A percentile compares a stretch with the other conserved stretches of the same genome.
Conservation (phyloP, 2,113 vertebrate genomes). For the Crocuta crocuta region DNA sequence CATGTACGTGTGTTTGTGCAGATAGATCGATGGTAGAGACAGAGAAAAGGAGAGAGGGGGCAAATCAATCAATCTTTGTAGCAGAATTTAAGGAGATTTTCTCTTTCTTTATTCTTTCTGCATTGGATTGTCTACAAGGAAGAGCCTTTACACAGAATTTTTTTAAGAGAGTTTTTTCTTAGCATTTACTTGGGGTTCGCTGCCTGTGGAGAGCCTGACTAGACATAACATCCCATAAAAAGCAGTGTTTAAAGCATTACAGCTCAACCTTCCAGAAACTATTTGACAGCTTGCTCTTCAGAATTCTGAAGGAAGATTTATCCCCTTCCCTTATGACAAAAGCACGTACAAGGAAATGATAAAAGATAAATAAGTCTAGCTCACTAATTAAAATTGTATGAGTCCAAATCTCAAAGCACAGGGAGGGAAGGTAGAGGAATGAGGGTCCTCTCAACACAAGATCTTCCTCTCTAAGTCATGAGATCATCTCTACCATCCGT, state of each 20-base stretch:
- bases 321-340: background rate
- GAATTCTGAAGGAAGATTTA: slow-evolving; percentile 13
- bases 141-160: slow-evolving; percentile 15
- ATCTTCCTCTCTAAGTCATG: background rate
- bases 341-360: background rate
- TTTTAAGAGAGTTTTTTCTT: slow-evolving; percentile 17
- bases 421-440: background rate
- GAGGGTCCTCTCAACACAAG: too few relatives aligned
- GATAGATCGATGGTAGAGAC: background rate
- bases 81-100: background rate
- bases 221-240: background rate
- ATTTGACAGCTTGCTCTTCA: background rate
- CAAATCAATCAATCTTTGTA: background rate
- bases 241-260: background rate
- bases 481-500: too few relatives aligned
- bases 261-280: background rate
- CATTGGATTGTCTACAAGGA: background rate
- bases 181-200: slow-evolving; percentile 19
- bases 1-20: too few relatives aligned
- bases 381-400: background rate
- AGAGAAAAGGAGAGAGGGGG: background rate
- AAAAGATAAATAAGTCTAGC: background rate
- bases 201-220: slow-evolving; percentile 23
- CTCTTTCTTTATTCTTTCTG: background rate
- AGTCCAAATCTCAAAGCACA: background rate